These are phyloP conservation scores for Channallabes apus DNA, from an alignment of 2,797 vertebrate species.

Conservation along the genomic window DNA sequence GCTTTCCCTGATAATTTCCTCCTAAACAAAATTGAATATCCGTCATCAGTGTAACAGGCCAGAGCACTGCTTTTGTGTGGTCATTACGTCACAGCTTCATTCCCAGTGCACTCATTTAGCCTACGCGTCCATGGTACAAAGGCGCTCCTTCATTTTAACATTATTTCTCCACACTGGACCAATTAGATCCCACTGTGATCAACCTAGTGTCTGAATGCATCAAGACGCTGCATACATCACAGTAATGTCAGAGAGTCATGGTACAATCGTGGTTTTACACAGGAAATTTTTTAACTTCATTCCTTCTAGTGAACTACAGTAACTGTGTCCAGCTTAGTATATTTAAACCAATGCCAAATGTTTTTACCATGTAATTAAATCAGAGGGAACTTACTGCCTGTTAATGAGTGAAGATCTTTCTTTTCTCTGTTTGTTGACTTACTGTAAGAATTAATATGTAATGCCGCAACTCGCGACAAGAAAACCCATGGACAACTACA, in stretches of 20 bases:
- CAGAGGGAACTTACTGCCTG: not conserved
- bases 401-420: not conserved
- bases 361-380: slow-evolving; percentile 21
- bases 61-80: slow-evolving; percentile 1
- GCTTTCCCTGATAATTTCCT: slow-evolving; percentile 1
- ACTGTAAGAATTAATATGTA: not conserved
- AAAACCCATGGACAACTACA: no score
- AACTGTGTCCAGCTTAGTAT: slow-evolving; percentile 9
- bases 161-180: slow-evolving; percentile 30
- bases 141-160: slow-evolving; percentile 24
- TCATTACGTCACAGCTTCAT: slow-evolving; percentile 24
- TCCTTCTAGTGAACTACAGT: not conserved
- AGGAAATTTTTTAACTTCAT: slow-evolving; percentile 5
- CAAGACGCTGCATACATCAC: not conserved
- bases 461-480: no score
- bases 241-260: slow-evolving; percentile 4
- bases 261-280: slow-evolving; percentile 34
- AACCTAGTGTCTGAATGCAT: slow-evolving; percentile 14
- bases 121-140: slow-evolving; percentile 23
- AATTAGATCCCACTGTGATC: slow-evolving; percentile 22
- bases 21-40: slow-evolving; percentile 14
- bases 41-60: not conserved
- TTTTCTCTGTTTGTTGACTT: slow-evolving; percentile 30
- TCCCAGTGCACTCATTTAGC: slow-evolving; percentile 27
- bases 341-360: slow-evolving; percentile 25